phyloP scores from a whole-genome alignment of 2,888 invertebrate species.

The Baccha elongata region DNA sequence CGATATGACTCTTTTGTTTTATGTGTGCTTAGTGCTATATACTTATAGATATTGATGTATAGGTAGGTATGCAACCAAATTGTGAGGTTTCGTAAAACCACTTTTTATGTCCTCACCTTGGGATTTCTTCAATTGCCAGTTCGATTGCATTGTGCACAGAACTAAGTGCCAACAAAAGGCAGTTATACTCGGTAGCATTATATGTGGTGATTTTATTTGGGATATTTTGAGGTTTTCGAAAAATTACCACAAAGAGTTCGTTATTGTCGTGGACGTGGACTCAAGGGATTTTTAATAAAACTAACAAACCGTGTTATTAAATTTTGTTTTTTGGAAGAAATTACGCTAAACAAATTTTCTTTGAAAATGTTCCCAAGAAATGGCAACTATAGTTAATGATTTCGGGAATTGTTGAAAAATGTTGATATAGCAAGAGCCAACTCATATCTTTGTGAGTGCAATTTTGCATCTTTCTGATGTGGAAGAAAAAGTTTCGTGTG shows the following conservation, averaged over 20 bases:
- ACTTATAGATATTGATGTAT: background rate
- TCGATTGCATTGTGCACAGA: constrained; percentile 42
- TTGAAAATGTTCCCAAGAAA: background rate
- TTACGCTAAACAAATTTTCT: too few species aligned
- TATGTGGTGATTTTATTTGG: constrained; percentile 54
- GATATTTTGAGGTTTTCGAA: background rate
- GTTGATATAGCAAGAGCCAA: too few species aligned
- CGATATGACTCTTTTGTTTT: constrained; percentile 72
- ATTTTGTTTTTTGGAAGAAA: background rate
- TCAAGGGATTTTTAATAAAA: constrained; percentile 26
- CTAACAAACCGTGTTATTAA: background rate
- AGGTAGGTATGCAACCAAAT: constrained; percentile 56
- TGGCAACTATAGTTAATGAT: too few species aligned
- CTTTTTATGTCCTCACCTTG: constrained; percentile 64
- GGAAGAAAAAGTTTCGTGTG: too few species aligned
- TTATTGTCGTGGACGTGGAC: constrained; percentile 23
- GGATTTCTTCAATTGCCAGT: constrained; percentile 64
- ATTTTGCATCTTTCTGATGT: too few species aligned
- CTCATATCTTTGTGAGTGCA: too few species aligned
- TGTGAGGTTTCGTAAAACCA: constrained; percentile 58
- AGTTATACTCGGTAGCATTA: constrained; percentile 23
- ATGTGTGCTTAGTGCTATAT: background rate
- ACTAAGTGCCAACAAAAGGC: background rate
- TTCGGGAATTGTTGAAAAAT: too few species aligned
- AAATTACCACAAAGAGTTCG: constrained; percentile 4